phyloP scores from a whole-genome alignment of 2,888 invertebrate species.

The Biston betularia region DNA sequence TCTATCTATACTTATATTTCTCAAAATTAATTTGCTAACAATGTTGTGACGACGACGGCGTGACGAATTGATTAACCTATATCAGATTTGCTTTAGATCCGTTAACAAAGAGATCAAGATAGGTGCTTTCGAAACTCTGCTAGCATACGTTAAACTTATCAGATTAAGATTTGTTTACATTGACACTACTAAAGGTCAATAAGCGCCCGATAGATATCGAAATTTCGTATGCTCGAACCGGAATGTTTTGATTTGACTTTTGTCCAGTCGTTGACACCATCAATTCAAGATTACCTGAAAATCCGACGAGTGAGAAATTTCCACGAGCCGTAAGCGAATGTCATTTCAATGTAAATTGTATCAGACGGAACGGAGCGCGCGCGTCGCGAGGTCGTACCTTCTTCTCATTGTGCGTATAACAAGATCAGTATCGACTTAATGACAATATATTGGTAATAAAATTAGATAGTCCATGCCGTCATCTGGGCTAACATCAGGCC shows the following conservation, averaged over 20 bases:
- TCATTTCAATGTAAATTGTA: slow-evolving; percentile 85
- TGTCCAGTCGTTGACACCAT: slow-evolving; percentile 70
- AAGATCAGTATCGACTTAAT: slow-evolving; percentile 86
- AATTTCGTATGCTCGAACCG: slow-evolving; percentile 52
- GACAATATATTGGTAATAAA: slow-evolving; percentile 87
- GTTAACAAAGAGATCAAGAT: slow-evolving; percentile 40
- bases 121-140: slow-evolving; percentile 40
- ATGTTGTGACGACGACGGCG: slow-evolving; percentile 54
- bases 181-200: slow-evolving; percentile 51
- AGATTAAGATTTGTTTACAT: slow-evolving; percentile 50
- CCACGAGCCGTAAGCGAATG: slow-evolving; percentile 77
- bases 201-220: slow-evolving; percentile 50
- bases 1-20: slow-evolving; percentile 65
- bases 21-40: slow-evolving; percentile 57
- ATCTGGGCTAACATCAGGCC: slow-evolving; percentile 75
- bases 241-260: slow-evolving; percentile 60
- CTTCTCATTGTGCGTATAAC: slow-evolving; percentile 85
- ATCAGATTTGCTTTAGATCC: slow-evolving; percentile 44
- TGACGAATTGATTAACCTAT: slow-evolving; percentile 55
- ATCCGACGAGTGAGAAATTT: slow-evolving; percentile 84
- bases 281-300: slow-evolving; percentile 82
- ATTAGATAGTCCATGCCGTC: slow-evolving; percentile 84
- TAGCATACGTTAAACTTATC: slow-evolving; percentile 49
- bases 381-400: slow-evolving; percentile 66
- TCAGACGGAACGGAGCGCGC: slow-evolving; percentile 59